Evolutionary conservation across 2,888 invertebrate genomes (phyloP), one percentile per base, ranked within the genome.

Genomic region (Hirtodrosophila alboralis): DNA sequence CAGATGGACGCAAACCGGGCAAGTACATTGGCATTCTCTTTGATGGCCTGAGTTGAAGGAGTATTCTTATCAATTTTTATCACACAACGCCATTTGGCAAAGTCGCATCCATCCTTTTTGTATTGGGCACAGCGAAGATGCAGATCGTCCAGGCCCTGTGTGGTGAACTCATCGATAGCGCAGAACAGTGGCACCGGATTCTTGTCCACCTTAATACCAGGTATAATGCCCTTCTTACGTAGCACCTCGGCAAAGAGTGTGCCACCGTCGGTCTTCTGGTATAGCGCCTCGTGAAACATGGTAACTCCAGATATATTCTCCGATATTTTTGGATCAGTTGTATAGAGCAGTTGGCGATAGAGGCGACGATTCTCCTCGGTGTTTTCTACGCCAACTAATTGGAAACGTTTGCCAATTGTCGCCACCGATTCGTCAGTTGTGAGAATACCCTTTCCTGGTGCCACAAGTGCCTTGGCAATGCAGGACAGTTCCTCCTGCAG

Each of bases 71-170:
- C 94, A 90, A 98, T 98, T 92, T 98, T 98, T 81, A 98, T 92
- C 36, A 98, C 97, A 89, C 96, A 96, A 87, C 98, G 95, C 98
- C 98, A 99, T 91, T 99, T 99, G 89, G 98, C 98, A 91, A 99
- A 99, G 89, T 97, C 96, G 90, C 98, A 98, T 41, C 98, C 98
- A 85, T 96, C 96, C 91, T 97, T 97, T 91, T 98, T 97, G 94
- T 98, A 99, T 91, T 98, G 96, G 49, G 97, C 96, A 91, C 98
- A 98, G 72, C 98, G 95, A 87, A 95, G 95, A 77, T 95, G 95
- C 88, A 99, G 92, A 89, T 97, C 96, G 89, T 99, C 98, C 78
- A 99, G 93, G 91, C 98, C 99, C 92, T 99, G 99, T 49, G 99
- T 99, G 74, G 99, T 99, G 91, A 95, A 95, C 91, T 99, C 99